Conservation (phyloP, 2,797 vertebrate species). For the Neosalanx taihuensis region DNA sequence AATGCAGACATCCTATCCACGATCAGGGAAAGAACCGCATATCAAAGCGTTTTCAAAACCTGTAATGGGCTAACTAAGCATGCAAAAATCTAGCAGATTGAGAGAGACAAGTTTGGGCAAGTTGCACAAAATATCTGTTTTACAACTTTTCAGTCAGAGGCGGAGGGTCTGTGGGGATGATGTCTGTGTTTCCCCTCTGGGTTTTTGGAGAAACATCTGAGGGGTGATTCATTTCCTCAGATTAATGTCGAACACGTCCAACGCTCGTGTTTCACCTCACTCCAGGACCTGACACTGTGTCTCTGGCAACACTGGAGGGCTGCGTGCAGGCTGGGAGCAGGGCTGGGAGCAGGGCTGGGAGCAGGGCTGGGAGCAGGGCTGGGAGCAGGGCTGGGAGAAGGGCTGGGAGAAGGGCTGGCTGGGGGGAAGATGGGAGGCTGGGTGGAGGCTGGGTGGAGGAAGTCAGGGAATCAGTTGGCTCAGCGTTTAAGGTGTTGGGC, state of each 20-base stretch:
- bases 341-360: too few species aligned
- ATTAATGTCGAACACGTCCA: constrained; percentile 57
- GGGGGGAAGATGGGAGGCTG: too few species aligned
- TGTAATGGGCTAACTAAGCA: background rate
- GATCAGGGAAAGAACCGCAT: background rate
- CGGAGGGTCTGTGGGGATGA: constrained; percentile 47
- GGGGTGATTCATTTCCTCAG: constrained; percentile 54
- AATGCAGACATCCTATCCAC: background rate
- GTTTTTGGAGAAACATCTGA: constrained; percentile 32
- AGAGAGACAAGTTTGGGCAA: constrained; percentile 44
- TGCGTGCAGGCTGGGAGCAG: background rate
- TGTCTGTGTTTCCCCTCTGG: constrained; percentile 46
- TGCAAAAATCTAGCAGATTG: background rate
- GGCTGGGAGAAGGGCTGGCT: too few species aligned
- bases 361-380: too few species aligned
- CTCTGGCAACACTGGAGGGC: constrained; percentile 48
- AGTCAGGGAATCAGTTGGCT: too few species aligned
- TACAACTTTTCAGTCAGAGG: constrained; percentile 38
- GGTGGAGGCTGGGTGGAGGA: too few species aligned
- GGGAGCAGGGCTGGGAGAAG: too few species aligned
- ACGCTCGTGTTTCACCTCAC: constrained; percentile 44
- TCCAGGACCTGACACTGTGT: constrained; percentile 52
- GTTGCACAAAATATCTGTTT: constrained; percentile 33
- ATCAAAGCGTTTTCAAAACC: background rate
- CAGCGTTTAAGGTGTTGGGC: too few species aligned